Percentiles rank a stretch among this genome's conserved stretches.
Evolutionary conservation across 30 jellyfish, hydroid and myxozoan species (phyloP).

Genomic region (Turritopsis rubra): DNA sequence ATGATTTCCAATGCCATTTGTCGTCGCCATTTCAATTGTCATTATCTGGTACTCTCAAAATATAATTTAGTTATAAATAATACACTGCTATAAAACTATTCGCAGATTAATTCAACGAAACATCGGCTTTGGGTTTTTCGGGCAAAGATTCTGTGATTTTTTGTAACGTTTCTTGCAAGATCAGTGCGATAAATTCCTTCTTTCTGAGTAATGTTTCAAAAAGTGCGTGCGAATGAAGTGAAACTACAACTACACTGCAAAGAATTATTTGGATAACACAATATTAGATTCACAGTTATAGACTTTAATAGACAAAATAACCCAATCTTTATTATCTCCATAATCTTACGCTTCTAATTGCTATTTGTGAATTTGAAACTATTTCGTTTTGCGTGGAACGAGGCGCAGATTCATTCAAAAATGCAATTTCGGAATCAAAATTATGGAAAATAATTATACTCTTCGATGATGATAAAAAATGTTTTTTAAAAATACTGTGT

Average conservation of each 20-base stretch:
- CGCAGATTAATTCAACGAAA: neutral
- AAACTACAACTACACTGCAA: neutral
- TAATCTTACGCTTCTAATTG: neutral
- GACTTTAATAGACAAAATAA: neutral
- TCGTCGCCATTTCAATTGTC: conserved; percentile 15
- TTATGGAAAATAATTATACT: neutral
- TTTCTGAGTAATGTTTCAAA: conserved; percentile 6
- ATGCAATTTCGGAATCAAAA: neutral
- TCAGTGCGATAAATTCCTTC: neutral
- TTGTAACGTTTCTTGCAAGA: neutral
- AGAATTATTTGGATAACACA: neutral
- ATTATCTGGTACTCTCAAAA: neutral
- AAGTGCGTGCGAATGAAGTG: conserved; percentile 16
- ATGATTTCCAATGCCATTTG: neutral
- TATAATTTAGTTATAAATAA: neutral
- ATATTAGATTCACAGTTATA: neutral
- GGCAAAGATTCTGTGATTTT: neutral
- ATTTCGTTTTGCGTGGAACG: neutral
- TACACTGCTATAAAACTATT: neutral
- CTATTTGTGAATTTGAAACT: neutral
- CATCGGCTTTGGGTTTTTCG: neutral
- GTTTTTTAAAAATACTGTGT: no score
- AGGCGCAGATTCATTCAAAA: neutral
- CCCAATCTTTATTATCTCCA: neutral
- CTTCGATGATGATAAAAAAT: no score